Evolutionary conservation across 2,888 invertebrate genomes (phyloP).

Genomic region (Labia minor): DNA sequence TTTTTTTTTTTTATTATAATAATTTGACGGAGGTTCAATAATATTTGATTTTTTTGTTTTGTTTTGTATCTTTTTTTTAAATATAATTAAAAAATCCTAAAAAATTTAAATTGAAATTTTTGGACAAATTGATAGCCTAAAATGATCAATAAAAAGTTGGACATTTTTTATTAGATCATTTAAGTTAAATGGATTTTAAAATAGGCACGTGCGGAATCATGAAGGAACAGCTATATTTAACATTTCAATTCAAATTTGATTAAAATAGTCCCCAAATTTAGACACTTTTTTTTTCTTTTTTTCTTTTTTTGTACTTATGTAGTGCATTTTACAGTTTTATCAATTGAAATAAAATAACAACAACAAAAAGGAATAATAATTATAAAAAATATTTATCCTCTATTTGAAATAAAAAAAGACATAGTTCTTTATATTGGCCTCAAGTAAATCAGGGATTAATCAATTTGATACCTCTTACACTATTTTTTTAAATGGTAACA

Average conservation of each 20-base stretch:
- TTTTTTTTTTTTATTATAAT: too few relatives aligned
- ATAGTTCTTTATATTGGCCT: background rate
- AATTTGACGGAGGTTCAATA: background rate
- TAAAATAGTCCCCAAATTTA: background rate
- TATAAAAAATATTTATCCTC: slow-evolving; percentile 1
- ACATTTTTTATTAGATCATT: background rate
- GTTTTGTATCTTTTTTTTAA: background rate
- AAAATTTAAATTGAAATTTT: background rate
- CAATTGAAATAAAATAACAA: background rate
- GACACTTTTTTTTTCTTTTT: background rate
- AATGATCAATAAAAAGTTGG: background rate
- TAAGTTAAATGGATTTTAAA: slow-evolving; percentile 2
- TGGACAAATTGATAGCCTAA: slow-evolving; percentile 13
- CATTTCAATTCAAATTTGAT: slow-evolving; percentile 13
- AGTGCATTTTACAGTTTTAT: background rate
- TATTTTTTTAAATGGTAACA: background rate
- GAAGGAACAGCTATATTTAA: background rate
- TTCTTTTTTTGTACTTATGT: background rate
- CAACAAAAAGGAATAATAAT: background rate
- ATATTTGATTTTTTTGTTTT: background rate
- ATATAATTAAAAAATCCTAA: slow-evolving; percentile 5
- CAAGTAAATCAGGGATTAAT: background rate
- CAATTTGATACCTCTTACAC: background rate
- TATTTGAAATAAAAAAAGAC: too few relatives aligned
- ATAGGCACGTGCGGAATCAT: slow-evolving; percentile 1